Evolutionary conservation across 2,888 invertebrate species (phyloP), one percentile per base, ranked within the genome.

Genomic region (Noctua fimbriata): DNA sequence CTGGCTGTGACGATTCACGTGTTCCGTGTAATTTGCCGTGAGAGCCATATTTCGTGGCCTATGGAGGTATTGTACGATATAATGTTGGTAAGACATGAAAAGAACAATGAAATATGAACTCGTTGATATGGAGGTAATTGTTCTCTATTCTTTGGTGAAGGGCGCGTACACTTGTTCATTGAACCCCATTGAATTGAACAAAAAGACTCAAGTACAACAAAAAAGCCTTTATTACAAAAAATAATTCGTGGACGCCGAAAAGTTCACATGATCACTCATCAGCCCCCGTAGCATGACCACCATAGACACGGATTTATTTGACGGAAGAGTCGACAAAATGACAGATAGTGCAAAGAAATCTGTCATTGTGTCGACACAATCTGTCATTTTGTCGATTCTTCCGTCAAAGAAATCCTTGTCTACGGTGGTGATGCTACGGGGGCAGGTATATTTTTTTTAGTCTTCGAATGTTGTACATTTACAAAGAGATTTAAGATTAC

Each of bases 21-120:
- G 87, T 90, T 88, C 90, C 87, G 81, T 87, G 89, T 88, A 87
- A 92, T 91, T 91, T 90, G 88, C 86, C 86, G 85, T 85, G 83
- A 88, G 82, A 66, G 81, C 83, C 82, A 87, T 90, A 87, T 89
- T 88, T 90, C 78, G 87, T 79, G 78, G 81, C 58, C 72, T 74
- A 73, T 72, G 69, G 69, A 73, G 76, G 76, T 78, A 81, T 72
- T 71, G 58, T 76, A 81, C 70, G 44, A 63, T 81, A 60, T 79
- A 79, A 83, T 82, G 44, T 69, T 72, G 49, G 71, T 72, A 63
- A 69, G 70, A 76, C 66, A 71, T 52, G 76, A 60, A 47, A 81
- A 81, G 44, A 52, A 76, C 82, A 82, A 76, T 66, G 66, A 44
- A 66, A 70, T 65, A 58, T 69, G 60, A 80, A 69, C 16, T 36